phyloP scores from a whole-genome alignment of 2,797 vertebrate species.

The Tokudaia muenninki region DNA sequence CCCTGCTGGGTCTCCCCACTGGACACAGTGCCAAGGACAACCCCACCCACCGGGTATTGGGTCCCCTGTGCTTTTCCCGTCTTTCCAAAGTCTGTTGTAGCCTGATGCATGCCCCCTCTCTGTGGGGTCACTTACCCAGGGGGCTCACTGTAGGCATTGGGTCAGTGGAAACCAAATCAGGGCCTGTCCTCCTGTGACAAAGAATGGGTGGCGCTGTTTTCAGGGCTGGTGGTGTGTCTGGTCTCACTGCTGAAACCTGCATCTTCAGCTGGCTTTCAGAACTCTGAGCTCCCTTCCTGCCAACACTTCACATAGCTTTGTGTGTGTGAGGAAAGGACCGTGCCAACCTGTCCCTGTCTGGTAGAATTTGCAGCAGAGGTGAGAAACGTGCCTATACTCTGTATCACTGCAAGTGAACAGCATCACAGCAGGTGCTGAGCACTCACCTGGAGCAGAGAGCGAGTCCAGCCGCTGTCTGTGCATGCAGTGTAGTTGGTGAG shows the following conservation, averaged over 20 bases:
- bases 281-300: not conserved
- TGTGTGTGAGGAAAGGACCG: not conserved
- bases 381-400: slow-evolving; percentile 67
- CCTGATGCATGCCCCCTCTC: slow-evolving; percentile 51
- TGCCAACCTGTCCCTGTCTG: slow-evolving; percentile 2
- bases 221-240: not conserved
- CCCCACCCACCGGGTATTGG: not conserved
- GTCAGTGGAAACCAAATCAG: slow-evolving; percentile 52
- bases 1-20: slow-evolving; percentile 27
- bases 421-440: not conserved
- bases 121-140: slow-evolving; percentile 64
- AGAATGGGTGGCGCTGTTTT: not conserved
- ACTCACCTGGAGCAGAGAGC: slow-evolving; percentile 48
- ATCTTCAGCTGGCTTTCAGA: not conserved
- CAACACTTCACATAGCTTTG: not conserved
- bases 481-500: slow-evolving; percentile 54
- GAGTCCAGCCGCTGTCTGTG: slow-evolving; percentile 49
- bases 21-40: slow-evolving; percentile 83
- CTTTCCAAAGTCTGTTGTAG: slow-evolving; percentile 75
- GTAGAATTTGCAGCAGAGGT: slow-evolving; percentile 37
- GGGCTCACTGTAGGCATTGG: slow-evolving; percentile 66
- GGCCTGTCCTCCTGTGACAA: not conserved
- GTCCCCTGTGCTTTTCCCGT: slow-evolving; percentile 49
- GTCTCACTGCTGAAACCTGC: not conserved
- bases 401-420: not conserved